Evolutionary conservation across 2,113 vertebrate genomes (phyloP), one percentile per base, ranked within the genome.

Genomic region (Pseudorasbora parva): DNA sequence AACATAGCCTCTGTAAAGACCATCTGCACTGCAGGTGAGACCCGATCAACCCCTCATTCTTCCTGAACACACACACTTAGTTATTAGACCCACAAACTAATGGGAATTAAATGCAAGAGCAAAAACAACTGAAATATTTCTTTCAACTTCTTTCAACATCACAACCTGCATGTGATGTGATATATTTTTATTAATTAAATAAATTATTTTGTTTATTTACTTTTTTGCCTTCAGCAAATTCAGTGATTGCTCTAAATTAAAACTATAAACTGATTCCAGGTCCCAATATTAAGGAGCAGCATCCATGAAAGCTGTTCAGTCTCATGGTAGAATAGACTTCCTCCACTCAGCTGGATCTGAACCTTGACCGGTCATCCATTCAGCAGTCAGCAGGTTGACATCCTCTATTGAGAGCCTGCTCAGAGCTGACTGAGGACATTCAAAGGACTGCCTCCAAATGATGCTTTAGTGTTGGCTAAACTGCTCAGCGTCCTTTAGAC

Each of bases 1-100:
- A 90, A 89, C 91, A 69, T 85, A 78, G 27, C 84, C 81, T 85
- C 86, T 76, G 89, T 90, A 89, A 82, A 87, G 89, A 91, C 92
- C 92, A 93, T 93, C 93, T 94, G 93, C 88, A 85, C 88, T 73
- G 88, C 88, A 87, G 68, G 87, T 86, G 74, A 89, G 88, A 85
- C 85, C 89, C 51, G 54, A 81, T 79, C 75, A 78, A 41, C 60
- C 15, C 11, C 19, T 17, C 17, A 68, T 27, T 49, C 0, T 64
- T 30, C 5, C 54, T 25, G n/a, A 45, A 27, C 73, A 74, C 62
- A 37, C 49, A 23, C 78, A 77, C 23, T 62, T 77, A 47, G 15
- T 51, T 8, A 60, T 27, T 62, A 30, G 71, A 71, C 82, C 30
- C 60, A 5, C 30, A 56, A 56, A 17, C 11, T 12, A 2, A 76